Evolutionary conservation across 2,797 vertebrate species (phyloP).

Genomic region (Tenualosa thibaudeaui): DNA sequence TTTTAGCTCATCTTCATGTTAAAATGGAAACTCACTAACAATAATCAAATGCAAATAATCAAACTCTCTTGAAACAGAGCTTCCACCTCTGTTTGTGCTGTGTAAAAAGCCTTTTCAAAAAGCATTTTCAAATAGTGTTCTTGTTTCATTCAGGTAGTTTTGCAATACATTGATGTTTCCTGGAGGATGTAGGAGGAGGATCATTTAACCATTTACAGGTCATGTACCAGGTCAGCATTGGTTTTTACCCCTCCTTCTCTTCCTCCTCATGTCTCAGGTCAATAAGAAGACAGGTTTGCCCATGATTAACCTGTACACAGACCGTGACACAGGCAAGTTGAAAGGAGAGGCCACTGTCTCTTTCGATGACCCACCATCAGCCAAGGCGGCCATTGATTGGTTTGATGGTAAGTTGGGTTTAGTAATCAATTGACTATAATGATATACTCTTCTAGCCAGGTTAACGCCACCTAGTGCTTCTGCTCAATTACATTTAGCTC

Average conservation of each 20-base stretch:
- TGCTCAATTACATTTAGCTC: too few relatives aligned
- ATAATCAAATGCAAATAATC: too few relatives aligned
- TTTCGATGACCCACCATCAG: constrained; percentile 89
- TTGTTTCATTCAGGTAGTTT: too few relatives aligned
- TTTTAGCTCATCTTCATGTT: background rate
- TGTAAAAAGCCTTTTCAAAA: background rate
- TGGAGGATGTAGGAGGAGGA: background rate
- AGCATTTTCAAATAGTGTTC: too few relatives aligned
- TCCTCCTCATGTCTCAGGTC: constrained; percentile 63
- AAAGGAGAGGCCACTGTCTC: constrained; percentile 91
- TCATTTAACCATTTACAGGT: background rate
- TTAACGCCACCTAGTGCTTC: too few relatives aligned
- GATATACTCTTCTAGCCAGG: too few relatives aligned
- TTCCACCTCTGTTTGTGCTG: background rate
- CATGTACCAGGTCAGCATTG: background rate
- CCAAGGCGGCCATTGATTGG: constrained; percentile 91
- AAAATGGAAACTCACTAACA: too few relatives aligned
- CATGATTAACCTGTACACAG: constrained; percentile 92
- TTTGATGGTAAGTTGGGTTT: constrained; percentile 78
- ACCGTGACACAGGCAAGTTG: constrained; percentile 87
- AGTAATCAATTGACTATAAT: background rate
- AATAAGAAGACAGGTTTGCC: constrained; percentile 91
- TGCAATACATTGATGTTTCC: background rate
- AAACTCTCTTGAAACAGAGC: too few relatives aligned
- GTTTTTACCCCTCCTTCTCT: background rate